These are phyloP conservation scores for Seira sanloemensis DNA, from an alignment of 2,888 invertebrate species.

Conservation along the genomic window DNA sequence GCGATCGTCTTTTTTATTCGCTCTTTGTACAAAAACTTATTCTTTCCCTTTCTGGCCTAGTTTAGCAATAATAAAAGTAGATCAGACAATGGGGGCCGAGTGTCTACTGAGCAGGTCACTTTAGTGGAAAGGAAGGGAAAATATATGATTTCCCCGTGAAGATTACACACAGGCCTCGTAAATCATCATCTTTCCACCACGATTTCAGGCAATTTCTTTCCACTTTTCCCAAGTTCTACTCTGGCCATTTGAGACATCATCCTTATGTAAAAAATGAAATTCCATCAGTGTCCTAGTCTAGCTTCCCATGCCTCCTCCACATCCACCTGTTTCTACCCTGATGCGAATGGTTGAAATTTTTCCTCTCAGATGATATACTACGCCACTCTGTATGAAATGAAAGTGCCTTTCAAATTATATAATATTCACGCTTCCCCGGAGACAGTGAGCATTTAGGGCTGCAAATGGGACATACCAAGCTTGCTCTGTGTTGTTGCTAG, in stretches of 20 bases:
- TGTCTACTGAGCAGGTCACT: not conserved
- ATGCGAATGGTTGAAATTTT: no score
- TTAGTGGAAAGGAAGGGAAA: no score
- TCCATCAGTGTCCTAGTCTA: no score
- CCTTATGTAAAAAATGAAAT: not conserved
- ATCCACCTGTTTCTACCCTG: no score
- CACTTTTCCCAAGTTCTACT: not conserved
- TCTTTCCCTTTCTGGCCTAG: no score
- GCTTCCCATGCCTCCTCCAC: no score
- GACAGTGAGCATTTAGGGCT: not conserved
- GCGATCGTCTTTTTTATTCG: no score
- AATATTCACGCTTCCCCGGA: slow-evolving; percentile 23
- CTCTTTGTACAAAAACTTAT: no score
- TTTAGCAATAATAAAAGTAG: no score
- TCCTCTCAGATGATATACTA: no score
- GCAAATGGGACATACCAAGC: slow-evolving; percentile 8
- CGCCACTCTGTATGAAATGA: not conserved
- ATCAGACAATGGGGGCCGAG: no score
- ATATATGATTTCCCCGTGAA: not conserved
- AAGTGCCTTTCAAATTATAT: slow-evolving; percentile 20
- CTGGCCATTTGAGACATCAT: not conserved
- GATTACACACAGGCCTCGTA: not conserved
- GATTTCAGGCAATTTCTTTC: not conserved
- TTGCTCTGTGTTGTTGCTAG: not conserved
- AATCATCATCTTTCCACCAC: not conserved